phyloP scores from a whole-genome alignment of 2,113 vertebrate species.

The Datnioides undecimradiatus region DNA sequence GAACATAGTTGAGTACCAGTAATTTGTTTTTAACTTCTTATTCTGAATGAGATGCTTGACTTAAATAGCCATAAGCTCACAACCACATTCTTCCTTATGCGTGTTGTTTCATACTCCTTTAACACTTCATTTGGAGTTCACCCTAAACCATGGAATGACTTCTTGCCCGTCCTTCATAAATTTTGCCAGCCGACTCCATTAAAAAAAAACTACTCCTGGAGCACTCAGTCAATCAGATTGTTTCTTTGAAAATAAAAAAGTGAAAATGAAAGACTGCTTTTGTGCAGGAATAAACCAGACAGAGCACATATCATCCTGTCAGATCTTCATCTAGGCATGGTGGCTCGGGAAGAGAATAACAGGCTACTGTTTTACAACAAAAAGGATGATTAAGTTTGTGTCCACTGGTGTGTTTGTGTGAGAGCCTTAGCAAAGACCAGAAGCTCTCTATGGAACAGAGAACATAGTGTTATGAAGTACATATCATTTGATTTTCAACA shows the following conservation, averaged over 20 bases:
- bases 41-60: conserved; percentile 38
- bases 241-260: conserved; percentile 3
- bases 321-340: conserved; percentile 39
- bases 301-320: neutral
- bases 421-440: conserved; percentile 48
- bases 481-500: conserved; percentile 54
- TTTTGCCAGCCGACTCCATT: neutral
- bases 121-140: conserved; percentile 34
- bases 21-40: conserved; percentile 51
- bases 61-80: conserved; percentile 14
- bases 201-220: conserved; percentile 3
- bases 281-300: neutral
- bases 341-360: conserved; percentile 2
- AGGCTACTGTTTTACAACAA: conserved; percentile 30
- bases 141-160: conserved; percentile 10
- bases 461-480: conserved; percentile 68
- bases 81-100: conserved; percentile 18
- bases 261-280: neutral
- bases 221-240: conserved; percentile 3
- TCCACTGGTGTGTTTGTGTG: conserved; percentile 15
- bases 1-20: conserved; percentile 63
- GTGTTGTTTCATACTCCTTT: neutral
- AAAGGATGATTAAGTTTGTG: conserved; percentile 6
- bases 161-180: conserved; percentile 50
- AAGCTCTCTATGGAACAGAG: conserved; percentile 41